A percentile compares a stretch with the other conserved stretches of the same genome.
Conservation (phyloP, 2,797 vertebrate species). For the Hypotaenidia okinawae region DNA sequence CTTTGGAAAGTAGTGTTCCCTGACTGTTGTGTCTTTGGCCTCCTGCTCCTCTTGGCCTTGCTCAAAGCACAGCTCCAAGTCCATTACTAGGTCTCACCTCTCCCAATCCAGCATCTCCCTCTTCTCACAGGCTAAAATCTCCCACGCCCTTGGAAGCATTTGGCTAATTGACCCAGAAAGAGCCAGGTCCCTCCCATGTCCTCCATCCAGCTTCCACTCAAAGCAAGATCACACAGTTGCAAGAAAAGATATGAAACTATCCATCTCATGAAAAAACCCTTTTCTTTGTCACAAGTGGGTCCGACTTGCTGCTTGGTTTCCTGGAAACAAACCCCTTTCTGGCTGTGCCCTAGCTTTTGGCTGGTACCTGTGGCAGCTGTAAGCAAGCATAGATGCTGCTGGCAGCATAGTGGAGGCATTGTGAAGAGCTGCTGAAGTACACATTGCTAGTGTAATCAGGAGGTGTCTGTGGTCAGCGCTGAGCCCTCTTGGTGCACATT, state of each 20-base stretch:
- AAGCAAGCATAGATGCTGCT: not conserved
- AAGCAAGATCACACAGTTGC: not conserved
- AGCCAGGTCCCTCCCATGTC: fast-evolving
- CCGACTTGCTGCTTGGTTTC: not conserved
- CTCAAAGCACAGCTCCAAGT: not conserved
- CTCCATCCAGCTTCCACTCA: not conserved
- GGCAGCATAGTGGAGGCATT: not conserved
- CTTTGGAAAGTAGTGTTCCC: not conserved
- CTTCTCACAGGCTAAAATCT: not conserved
- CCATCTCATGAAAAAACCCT: not conserved
- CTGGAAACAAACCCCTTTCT: not conserved
- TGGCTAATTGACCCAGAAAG: not conserved
- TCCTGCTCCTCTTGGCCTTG: not conserved
- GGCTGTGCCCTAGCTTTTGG: not conserved
- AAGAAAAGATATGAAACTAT: not conserved
- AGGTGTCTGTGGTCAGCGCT: fast-evolving
- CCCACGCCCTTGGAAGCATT: not conserved
- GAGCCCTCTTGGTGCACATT: fast-evolving
- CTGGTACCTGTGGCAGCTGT: fast-evolving
- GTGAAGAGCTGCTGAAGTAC: not conserved
- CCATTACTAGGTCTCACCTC: not conserved
- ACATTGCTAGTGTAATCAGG: not conserved
- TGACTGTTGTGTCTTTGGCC: not conserved
- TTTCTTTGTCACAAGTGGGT: not conserved
- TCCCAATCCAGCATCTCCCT: not conserved